Conservation (phyloP, 2,888 invertebrate genomes). For the Callyntrura guangdongensis region DNA sequence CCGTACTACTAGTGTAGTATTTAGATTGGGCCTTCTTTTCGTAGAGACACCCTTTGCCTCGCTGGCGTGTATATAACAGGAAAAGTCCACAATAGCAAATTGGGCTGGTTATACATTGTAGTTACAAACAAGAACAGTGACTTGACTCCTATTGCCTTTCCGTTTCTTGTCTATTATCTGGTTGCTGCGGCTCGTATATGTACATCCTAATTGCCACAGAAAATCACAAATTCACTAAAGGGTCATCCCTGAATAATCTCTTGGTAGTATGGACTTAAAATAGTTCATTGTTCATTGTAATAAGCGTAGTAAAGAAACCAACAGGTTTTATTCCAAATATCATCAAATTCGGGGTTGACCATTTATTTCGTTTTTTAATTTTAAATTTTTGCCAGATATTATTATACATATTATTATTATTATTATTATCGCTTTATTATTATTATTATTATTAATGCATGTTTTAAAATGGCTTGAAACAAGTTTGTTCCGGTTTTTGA, state of each 20-base stretch:
- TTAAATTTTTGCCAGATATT: too few relatives aligned
- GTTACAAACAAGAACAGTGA: neutral
- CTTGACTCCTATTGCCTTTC: too few relatives aligned
- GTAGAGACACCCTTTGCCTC: neutral
- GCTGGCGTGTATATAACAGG: neutral
- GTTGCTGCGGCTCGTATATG: neutral
- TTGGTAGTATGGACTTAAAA: too few relatives aligned
- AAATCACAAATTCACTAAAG: conserved; percentile 3
- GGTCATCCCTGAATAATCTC: conserved; percentile 10
- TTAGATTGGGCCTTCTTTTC: neutral
- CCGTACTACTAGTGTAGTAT: too few relatives aligned
- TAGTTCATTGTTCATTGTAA: neutral
- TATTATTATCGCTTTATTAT: too few relatives aligned
- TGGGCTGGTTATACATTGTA: neutral
- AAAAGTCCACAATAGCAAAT: conserved; percentile 23
- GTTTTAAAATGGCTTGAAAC: neutral
- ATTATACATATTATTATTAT: too few relatives aligned
- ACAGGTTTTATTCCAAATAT: too few relatives aligned
- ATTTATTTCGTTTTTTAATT: too few relatives aligned
- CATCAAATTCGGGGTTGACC: too few relatives aligned
- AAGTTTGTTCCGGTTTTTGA: neutral
- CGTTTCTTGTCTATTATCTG: neutral
- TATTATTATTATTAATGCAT: too few relatives aligned
- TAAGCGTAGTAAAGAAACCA: neutral
- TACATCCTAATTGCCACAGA: neutral